These are phyloP conservation scores for Tipula confusa DNA, from an alignment of 2,888 invertebrate genomes.

Conservation along the genomic window DNA sequence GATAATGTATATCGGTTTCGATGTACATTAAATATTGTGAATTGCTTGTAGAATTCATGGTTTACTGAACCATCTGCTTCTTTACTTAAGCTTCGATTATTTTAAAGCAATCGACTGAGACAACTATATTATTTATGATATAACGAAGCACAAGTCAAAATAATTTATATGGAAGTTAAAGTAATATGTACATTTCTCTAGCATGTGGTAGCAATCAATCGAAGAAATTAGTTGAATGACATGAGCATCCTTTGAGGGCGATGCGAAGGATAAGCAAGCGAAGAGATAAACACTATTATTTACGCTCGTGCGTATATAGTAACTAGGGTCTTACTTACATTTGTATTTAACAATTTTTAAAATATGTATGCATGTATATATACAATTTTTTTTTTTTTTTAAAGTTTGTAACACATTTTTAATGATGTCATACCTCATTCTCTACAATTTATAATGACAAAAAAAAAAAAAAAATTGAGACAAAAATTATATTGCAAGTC, in stretches of 20 bases:
- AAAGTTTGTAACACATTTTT: slow-evolving; percentile 14
- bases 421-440: slow-evolving; percentile 25
- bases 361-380: background rate
- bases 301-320: background rate
- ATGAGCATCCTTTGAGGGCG: background rate
- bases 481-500: slow-evolving; percentile 25
- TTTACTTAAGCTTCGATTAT: too few relatives aligned
- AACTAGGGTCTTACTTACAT: background rate
- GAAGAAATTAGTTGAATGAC: background rate
- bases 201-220: background rate
- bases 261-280: background rate
- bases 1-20: too few relatives aligned
- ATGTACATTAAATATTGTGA: too few relatives aligned
- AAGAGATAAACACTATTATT: background rate
- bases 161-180: too few relatives aligned
- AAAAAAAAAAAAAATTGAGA: slow-evolving; percentile 1
- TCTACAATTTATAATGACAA: slow-evolving; percentile 20
- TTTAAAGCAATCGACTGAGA: too few relatives aligned
- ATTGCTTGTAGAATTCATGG: too few relatives aligned
- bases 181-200: too few relatives aligned
- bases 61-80: too few relatives aligned
- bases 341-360: background rate
- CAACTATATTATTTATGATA: too few relatives aligned
- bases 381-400: background rate
- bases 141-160: too few relatives aligned